Base-by-base conservation (phyloP, 1,140 invertebrate genomes). In the Chrysoperla carnea region DNA sequence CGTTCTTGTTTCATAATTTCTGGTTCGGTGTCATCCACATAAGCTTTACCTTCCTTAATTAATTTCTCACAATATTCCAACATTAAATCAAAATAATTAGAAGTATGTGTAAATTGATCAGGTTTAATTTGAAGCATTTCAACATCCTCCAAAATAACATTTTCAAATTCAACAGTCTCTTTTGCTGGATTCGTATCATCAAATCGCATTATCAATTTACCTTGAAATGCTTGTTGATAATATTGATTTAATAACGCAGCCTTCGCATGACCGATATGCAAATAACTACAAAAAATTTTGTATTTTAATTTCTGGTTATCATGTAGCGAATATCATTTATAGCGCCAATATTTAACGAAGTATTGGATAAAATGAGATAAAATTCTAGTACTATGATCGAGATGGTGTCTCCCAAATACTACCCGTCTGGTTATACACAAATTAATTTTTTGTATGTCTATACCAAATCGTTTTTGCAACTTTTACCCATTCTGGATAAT, bases 161-260 rank as follows among this genome's bases (percentile, higher is more conserved):
- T 77, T 61, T 99, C 96, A 70, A 95, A 99, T 52, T 98, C 85
- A n/a, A 82, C 82, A 58, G 94, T 91, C 59, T 99, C 96, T 60
- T 99, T 99, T 5, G 91, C 94, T 29, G 96, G 96, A 68, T 99
- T 99, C 6, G 96, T 99, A 58, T 99, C 96, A 69, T 99, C 96
- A 67, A 99, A 99, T 51, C 96, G 72, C 90, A 99, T 93, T 40
- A 99, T 89, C 0, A 99, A 70, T 58, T 86, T 85, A 1, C 96
- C 96, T 56, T 97, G 69, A 61, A 96, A 99, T 11, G 74, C 67
- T 55, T 89, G 72, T 46, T 96, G 87, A 57, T 99, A 99, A 64
- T 98, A 88, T 55, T 98, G 91, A 68, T 99, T 99, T 2, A 99
- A 67, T 1, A 99, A 68, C 27, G 95, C 95, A 38, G 96, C 96